Evolutionary conservation across 2,797 vertebrate genomes (phyloP).

Genomic region (Dipus sagitta): DNA sequence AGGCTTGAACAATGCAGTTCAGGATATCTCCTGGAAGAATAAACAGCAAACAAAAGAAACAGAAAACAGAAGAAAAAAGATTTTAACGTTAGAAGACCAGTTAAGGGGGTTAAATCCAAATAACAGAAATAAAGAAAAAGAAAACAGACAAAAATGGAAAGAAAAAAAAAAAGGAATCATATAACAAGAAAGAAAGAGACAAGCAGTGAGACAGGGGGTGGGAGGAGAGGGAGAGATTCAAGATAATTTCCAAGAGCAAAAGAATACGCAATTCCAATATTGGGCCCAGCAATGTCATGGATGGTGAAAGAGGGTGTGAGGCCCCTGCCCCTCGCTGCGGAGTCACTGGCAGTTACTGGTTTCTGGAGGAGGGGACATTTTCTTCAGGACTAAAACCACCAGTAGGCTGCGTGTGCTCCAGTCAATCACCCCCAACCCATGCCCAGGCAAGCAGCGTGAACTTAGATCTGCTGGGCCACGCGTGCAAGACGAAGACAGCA

Average conservation of each 20-base stretch:
- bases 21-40: background rate
- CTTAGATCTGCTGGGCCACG: too few relatives aligned
- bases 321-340: too few relatives aligned
- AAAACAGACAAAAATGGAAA: background rate
- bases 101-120: background rate
- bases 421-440: too few relatives aligned
- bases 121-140: background rate
- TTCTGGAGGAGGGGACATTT: too few relatives aligned
- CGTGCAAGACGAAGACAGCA: too few relatives aligned
- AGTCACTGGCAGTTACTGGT: too few relatives aligned
- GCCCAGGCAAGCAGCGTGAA: too few relatives aligned
- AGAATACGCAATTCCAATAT: background rate
- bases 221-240: too few relatives aligned
- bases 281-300: too few relatives aligned
- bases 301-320: too few relatives aligned
- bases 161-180: background rate
- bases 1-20: background rate
- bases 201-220: background rate
- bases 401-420: too few relatives aligned
- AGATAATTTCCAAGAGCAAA: background rate
- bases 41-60: background rate
- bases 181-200: background rate
- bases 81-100: background rate
- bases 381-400: too few relatives aligned
- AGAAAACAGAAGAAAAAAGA: background rate